Conservation (phyloP, 2,113 vertebrate genomes). For the Tichodroma muraria region DNA sequence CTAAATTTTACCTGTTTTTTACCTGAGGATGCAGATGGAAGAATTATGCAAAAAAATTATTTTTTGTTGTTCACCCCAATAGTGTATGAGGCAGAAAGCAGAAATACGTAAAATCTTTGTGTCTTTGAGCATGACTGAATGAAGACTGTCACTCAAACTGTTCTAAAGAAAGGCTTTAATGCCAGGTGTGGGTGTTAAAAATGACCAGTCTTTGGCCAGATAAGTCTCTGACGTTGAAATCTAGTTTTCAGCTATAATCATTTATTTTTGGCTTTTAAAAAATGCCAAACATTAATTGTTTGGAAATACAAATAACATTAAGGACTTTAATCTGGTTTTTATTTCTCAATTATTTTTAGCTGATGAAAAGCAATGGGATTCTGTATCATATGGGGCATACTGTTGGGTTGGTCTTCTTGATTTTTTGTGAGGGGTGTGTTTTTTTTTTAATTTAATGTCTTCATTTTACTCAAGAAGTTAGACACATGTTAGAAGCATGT, state of each 20-base stretch:
- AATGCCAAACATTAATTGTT: too few relatives aligned
- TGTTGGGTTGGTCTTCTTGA: fast-evolving
- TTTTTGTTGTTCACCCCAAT: not conserved
- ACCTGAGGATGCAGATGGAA: not conserved
- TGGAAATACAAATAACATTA: not conserved
- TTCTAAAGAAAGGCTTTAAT: not conserved
- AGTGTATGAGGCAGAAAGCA: not conserved
- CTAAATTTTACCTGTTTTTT: not conserved
- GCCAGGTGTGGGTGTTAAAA: not conserved
- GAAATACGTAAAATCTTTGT: not conserved
- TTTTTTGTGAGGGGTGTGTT: fast-evolving
- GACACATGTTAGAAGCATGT: not conserved
- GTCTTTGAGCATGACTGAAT: not conserved
- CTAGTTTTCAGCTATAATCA: not conserved
- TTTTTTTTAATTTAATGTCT: not conserved
- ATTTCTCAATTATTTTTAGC: not conserved
- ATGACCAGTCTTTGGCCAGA: not conserved
- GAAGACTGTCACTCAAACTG: not conserved
- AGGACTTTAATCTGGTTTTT: not conserved
- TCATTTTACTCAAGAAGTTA: not conserved
- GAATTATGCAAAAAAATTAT: not conserved
- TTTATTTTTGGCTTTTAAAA: not conserved
- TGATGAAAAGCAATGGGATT: not conserved
- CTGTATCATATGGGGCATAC: not conserved
- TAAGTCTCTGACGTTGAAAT: not conserved